A percentile compares a stretch with the other conserved stretches of the same genome.
These are phyloP conservation scores for Cebidichthys violaceus DNA, from an alignment of 2,113 vertebrate genomes.

Conservation along the genomic window DNA sequence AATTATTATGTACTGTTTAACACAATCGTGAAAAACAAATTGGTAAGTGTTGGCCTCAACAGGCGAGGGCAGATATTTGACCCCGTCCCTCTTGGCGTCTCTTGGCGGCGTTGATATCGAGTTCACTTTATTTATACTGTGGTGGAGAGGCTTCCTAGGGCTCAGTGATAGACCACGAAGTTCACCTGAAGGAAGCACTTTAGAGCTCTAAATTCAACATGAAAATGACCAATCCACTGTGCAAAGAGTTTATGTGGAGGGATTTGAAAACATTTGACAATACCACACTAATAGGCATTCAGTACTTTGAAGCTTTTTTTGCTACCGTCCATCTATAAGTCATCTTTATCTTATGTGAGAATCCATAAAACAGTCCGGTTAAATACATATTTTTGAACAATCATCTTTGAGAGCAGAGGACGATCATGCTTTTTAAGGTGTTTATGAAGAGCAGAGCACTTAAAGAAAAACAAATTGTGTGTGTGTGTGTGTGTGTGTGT, in stretches of 20 bases:
- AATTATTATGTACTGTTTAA: background rate
- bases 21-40: background rate
- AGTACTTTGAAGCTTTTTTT: no score
- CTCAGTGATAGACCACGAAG: background rate
- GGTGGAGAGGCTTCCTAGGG: background rate
- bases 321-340: no score
- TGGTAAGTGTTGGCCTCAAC: background rate
- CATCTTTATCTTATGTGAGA: no score
- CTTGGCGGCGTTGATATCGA: constrained; percentile 12
- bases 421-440: background rate
- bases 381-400: no score
- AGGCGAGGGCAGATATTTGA: background rate
- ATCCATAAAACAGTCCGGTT: no score
- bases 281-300: no score
- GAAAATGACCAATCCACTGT: background rate
- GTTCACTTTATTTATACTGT: constrained; percentile 25
- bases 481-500: no score
- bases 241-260: background rate
- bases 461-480: background rate
- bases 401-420: no score
- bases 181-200: background rate
- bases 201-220: background rate
- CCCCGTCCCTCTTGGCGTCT: background rate
- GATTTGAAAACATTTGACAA: background rate
- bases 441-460: background rate